phyloP scores from a whole-genome alignment of 2,113 vertebrate species.

The Neodontobutis hainanensis region DNA sequence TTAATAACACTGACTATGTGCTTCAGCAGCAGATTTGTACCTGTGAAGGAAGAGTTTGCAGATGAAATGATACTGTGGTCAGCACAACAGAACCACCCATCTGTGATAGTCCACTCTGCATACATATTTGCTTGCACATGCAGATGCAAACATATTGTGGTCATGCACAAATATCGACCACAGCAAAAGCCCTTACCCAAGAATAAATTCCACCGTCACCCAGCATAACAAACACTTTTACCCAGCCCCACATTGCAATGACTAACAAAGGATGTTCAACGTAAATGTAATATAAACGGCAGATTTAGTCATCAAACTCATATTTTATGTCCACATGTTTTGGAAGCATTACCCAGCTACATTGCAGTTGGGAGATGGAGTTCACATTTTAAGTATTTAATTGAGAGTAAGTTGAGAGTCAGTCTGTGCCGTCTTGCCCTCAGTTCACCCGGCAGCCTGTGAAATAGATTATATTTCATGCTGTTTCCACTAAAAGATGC shows the following conservation, averaged over 20 bases:
- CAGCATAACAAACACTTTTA: slow-evolving; percentile 19
- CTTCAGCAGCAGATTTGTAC: slow-evolving; percentile 16
- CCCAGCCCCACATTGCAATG: slow-evolving; percentile 10
- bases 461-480: slow-evolving; percentile 63
- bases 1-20: slow-evolving; percentile 8
- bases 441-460: slow-evolving; percentile 53
- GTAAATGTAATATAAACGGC: too few relatives aligned
- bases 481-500: slow-evolving; percentile 39
- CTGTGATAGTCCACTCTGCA: slow-evolving; percentile 20
- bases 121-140: not conserved
- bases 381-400: slow-evolving; percentile 46
- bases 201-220: slow-evolving; percentile 2
- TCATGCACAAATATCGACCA: not conserved
- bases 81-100: slow-evolving; percentile 35
- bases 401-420: slow-evolving; percentile 49
- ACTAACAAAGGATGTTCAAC: too few relatives aligned
- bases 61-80: slow-evolving; percentile 26
- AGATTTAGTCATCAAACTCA: too few relatives aligned
- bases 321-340: too few relatives aligned
- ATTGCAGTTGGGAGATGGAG: too few relatives aligned
- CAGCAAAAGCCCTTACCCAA: slow-evolving; percentile 14
- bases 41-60: slow-evolving; percentile 6
- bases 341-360: too few relatives aligned
- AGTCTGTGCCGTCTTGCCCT: slow-evolving; percentile 25
- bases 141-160: slow-evolving; percentile 6